Evolutionary conservation across 1,140 invertebrate species (phyloP).

Genomic region (Leptoteleia sp.): DNA sequence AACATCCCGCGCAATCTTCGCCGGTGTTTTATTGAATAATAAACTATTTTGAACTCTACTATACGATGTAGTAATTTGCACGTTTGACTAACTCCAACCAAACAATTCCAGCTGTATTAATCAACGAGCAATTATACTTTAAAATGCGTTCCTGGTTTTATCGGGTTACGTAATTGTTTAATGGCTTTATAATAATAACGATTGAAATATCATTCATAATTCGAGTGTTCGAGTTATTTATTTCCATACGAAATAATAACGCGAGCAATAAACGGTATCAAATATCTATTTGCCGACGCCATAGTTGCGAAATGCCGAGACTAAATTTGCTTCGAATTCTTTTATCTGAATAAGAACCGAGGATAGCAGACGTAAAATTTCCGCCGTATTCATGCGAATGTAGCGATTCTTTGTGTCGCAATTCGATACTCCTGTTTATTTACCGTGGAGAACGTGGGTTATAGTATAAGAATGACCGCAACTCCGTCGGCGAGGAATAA

Average conservation of each 20-base stretch:
- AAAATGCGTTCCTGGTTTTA: too few species aligned
- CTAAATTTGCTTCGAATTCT: slow-evolving; percentile 36
- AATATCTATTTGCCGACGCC: slow-evolving; percentile 10
- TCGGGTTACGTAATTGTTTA: too few species aligned
- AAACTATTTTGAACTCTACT: slow-evolving; percentile 6
- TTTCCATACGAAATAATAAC: too few species aligned
- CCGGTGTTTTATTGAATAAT: slow-evolving; percentile 20
- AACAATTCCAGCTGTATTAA: neutral
- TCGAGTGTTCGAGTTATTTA: too few species aligned
- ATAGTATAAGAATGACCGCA: slow-evolving; percentile 51
- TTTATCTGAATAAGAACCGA: slow-evolving; percentile 15
- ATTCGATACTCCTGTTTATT: slow-evolving; percentile 57
- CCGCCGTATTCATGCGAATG: slow-evolving; percentile 13
- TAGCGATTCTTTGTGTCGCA: slow-evolving; percentile 44
- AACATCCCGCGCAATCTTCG: slow-evolving; percentile 7
- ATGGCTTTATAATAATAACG: neutral
- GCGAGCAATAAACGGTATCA: too few species aligned
- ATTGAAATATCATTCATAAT: too few species aligned
- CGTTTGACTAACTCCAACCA: neutral
- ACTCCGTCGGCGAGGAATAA: slow-evolving; percentile 19
- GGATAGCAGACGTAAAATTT: slow-evolving; percentile 33
- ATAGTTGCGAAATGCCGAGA: slow-evolving; percentile 3
- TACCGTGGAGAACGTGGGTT: slow-evolving; percentile 38
- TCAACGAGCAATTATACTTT: neutral
- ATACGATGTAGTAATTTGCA: neutral